phyloP scores from a whole-genome alignment of 2,113 vertebrate species.

The Saguinus midas region DNA sequence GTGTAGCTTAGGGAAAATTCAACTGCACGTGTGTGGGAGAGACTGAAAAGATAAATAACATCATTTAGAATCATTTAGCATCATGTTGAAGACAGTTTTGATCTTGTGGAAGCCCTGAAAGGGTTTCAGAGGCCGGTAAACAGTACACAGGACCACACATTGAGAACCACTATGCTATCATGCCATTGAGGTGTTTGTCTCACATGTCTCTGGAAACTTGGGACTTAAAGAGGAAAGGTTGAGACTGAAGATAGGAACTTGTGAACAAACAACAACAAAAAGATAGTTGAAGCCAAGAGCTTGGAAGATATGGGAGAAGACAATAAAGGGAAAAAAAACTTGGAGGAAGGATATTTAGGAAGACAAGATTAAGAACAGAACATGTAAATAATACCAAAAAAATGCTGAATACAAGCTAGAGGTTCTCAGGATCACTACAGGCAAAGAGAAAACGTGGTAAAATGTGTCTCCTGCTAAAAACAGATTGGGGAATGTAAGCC shows the following conservation, averaged over 20 bases:
- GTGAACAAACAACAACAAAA: background rate
- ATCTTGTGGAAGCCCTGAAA: background rate
- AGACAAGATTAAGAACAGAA: background rate
- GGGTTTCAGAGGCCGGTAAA: background rate
- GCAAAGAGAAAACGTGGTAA: background rate
- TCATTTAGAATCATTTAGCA: no score
- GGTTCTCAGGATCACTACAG: background rate
- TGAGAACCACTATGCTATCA: background rate
- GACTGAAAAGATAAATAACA: background rate
- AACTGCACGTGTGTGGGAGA: accelerated
- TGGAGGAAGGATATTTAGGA: background rate
- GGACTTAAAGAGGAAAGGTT: background rate
- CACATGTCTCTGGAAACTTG: background rate
- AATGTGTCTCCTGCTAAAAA: background rate
- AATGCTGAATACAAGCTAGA: background rate
- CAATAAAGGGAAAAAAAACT: background rate
- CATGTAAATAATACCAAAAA: background rate
- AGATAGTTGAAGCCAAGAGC: background rate
- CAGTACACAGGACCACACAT: background rate
- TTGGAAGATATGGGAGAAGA: background rate
- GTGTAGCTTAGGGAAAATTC: background rate
- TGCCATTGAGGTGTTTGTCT: background rate
- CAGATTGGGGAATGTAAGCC: background rate
- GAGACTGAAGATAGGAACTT: background rate
- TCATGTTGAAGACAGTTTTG: background rate